phyloP scores from a whole-genome alignment of 1,140 invertebrate genomes.

The Dufourea novaeangliae region DNA sequence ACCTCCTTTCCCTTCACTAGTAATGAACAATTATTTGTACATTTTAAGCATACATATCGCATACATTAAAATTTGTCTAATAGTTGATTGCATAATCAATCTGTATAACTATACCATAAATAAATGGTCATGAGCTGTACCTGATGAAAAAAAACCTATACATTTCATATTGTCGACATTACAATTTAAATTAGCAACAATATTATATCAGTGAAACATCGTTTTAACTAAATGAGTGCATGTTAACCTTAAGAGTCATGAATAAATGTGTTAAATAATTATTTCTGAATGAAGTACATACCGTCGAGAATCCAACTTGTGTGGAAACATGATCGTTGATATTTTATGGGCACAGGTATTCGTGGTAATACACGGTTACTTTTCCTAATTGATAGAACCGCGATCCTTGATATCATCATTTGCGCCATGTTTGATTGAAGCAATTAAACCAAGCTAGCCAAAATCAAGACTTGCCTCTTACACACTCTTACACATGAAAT shows the following conservation, averaged over 20 bases:
- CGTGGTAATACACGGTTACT: slow-evolving; percentile 62
- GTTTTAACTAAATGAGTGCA: not conserved
- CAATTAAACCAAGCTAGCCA: not conserved
- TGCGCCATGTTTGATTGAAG: slow-evolving; percentile 73
- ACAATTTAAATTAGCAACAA: not conserved
- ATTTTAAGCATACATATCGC: not conserved
- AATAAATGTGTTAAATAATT: slow-evolving; percentile 41
- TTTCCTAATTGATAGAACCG: slow-evolving; percentile 65
- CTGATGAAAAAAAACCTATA: not conserved
- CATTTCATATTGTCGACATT: not conserved
- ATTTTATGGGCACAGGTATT: slow-evolving; percentile 65
- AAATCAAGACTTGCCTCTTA: too few relatives aligned
- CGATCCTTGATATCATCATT: slow-evolving; percentile 70
- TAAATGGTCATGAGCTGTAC: not conserved
- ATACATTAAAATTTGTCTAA: slow-evolving; percentile 16
- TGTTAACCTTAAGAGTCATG: slow-evolving; percentile 60
- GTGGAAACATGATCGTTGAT: slow-evolving; percentile 76
- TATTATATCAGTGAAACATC: not conserved
- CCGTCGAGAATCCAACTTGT: slow-evolving; percentile 76
- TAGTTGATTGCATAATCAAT: slow-evolving; percentile 67
- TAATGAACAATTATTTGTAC: slow-evolving; percentile 34
- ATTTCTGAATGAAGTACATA: slow-evolving; percentile 64
- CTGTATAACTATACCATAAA: not conserved
- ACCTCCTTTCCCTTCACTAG: slow-evolving; percentile 77
- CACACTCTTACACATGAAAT: too few relatives aligned